Evolutionary conservation across 2,797 vertebrate species (phyloP).

Genomic region (Pelodytes ibericus): DNA sequence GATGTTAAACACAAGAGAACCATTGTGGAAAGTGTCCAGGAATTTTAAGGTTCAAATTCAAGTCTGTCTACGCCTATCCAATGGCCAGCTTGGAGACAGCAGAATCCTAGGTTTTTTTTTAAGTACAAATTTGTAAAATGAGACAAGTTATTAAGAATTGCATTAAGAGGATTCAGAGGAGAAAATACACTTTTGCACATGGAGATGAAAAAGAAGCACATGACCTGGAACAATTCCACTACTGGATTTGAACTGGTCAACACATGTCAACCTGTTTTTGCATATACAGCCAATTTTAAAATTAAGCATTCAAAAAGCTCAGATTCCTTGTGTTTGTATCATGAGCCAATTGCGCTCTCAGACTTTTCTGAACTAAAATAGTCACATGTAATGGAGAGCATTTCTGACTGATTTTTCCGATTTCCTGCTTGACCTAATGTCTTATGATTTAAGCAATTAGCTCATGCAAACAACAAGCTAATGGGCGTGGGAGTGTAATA

Average conservation of each 20-base stretch:
- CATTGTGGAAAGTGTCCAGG: neutral
- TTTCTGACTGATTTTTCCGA: neutral
- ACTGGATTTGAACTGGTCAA: too few species aligned
- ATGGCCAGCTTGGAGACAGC: neutral
- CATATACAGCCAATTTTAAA: too few species aligned
- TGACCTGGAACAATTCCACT: too few species aligned
- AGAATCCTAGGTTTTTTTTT: neutral
- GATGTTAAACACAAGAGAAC: neutral
- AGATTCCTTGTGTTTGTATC: too few species aligned
- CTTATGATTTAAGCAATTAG: neutral
- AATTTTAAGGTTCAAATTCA: neutral
- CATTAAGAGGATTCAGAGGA: too few species aligned
- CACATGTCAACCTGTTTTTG: too few species aligned
- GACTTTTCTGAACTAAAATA: too few species aligned
- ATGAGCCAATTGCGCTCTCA: too few species aligned
- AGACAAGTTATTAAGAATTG: too few species aligned
- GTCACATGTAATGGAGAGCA: neutral
- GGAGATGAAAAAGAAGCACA: too few species aligned
- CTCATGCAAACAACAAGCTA: neutral
- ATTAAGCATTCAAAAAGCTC: too few species aligned
- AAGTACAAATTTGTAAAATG: neutral
- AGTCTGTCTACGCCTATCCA: neutral
- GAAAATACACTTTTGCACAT: too few species aligned
- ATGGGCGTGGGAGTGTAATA: neutral
- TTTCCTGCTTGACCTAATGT: neutral